A percentile compares a stretch with the other conserved stretches of the same genome.
Conservation (phyloP, 2,797 vertebrate species). For the Morus bassanus region DNA sequence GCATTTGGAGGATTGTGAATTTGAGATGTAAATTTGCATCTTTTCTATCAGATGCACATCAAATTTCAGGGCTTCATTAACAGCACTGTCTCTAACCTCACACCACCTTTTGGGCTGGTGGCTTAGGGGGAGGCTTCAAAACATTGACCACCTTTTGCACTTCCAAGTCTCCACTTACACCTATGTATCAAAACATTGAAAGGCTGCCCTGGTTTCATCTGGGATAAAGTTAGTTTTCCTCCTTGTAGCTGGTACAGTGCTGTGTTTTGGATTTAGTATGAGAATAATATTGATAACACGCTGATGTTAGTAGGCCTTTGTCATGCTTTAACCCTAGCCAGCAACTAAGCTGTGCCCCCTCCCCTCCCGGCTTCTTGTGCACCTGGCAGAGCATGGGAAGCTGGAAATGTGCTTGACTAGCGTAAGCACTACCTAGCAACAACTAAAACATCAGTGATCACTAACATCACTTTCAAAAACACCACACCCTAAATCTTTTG, state of each 20-base stretch:
- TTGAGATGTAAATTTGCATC: background rate
- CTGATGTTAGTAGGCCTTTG: no score
- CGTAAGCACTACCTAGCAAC: no score
- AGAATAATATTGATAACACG: no score
- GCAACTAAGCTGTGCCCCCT: no score
- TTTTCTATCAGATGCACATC: background rate
- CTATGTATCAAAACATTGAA: background rate
- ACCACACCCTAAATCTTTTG: background rate
- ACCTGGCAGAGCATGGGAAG: no score
- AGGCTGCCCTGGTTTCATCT: background rate
- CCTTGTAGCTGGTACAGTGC: no score
- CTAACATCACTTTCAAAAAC: background rate
- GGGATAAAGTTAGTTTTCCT: no score
- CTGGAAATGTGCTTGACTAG: no score
- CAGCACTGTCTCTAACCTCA: background rate
- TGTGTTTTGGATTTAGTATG: no score
- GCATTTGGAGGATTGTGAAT: background rate
- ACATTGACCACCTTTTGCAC: background rate
- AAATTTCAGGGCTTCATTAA: background rate
- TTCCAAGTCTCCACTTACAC: background rate
- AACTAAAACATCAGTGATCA: no score
- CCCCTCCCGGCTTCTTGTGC: no score
- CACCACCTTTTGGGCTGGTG: background rate
- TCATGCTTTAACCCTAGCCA: no score
- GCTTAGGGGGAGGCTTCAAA: background rate